Conservation (phyloP, 2,888 invertebrate genomes). For the Zeuzera pyrina region DNA sequence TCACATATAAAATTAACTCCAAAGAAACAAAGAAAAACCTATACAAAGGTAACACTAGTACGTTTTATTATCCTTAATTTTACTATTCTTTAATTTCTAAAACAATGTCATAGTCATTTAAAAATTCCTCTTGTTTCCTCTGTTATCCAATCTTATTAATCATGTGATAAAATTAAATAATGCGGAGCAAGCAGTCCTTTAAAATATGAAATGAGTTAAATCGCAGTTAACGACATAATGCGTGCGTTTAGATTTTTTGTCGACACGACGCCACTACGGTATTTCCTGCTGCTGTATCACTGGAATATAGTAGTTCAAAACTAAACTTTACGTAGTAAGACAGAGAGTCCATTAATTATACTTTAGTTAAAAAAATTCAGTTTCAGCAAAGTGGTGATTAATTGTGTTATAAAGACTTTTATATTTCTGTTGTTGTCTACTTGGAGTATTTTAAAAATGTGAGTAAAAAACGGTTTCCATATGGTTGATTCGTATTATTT, state of each 20-base stretch:
- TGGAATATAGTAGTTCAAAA: slow-evolving; percentile 17
- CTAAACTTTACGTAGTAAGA: slow-evolving; percentile 20
- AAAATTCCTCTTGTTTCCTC: no score
- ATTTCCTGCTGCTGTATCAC: slow-evolving; percentile 61
- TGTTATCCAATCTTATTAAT: slow-evolving; percentile 31
- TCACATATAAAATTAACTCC: no score
- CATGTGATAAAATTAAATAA: slow-evolving; percentile 55
- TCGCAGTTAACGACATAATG: slow-evolving; percentile 65
- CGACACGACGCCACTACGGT: slow-evolving; percentile 54
- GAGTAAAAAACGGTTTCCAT: slow-evolving; percentile 39
- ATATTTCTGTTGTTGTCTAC: slow-evolving; percentile 57
- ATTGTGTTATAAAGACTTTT: slow-evolving; percentile 64
- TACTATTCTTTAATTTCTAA: no score
- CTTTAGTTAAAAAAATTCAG: slow-evolving; percentile 20
- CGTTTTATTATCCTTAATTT: no score
- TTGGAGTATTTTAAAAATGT: slow-evolving; percentile 47
- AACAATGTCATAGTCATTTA: no score
- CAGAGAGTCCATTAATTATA: slow-evolving; percentile 24
- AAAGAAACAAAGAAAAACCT: no score
- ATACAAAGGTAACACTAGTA: no score
- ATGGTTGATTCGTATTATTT: slow-evolving; percentile 28
- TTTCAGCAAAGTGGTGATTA: slow-evolving; percentile 60
- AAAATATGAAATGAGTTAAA: slow-evolving; percentile 69
- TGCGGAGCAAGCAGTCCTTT: slow-evolving; percentile 48
- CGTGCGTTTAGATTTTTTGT: slow-evolving; percentile 64